A percentile compares a stretch with the other conserved stretches of the same genome.
These are phyloP conservation scores for Pterophyllum scalare DNA, from an alignment of 2,113 vertebrate species.

Conservation along the genomic window DNA sequence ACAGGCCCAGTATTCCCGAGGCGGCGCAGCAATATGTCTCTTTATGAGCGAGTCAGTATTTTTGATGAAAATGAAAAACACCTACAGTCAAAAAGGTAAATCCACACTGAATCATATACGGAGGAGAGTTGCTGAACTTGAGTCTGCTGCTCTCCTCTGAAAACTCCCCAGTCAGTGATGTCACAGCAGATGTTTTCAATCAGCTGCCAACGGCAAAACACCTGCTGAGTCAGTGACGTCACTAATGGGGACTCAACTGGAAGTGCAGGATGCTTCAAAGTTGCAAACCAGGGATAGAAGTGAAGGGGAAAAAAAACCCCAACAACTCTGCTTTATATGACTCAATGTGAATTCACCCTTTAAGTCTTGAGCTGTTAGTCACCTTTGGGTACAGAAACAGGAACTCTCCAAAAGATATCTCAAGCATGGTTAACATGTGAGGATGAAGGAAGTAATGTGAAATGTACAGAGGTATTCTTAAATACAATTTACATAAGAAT, in stretches of 20 bases:
- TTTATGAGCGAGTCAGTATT: conserved; percentile 14
- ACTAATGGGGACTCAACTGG: neutral
- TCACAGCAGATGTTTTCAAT: conserved; percentile 51
- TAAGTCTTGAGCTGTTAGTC: neutral
- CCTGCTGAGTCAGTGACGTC: conserved; percentile 50
- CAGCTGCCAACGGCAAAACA: conserved; percentile 43
- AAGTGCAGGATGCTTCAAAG: neutral
- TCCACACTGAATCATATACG: neutral
- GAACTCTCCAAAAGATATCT: neutral
- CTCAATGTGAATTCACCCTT: neutral
- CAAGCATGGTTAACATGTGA: neutral
- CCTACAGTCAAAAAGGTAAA: conserved; percentile 1
- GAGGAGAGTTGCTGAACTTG: conserved; percentile 9
- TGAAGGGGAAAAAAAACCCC: neutral
- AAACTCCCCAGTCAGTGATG: conserved; percentile 28
- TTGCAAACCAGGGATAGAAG: neutral
- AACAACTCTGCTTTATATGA: neutral
- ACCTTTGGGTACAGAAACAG: neutral
- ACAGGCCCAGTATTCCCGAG: conserved; percentile 28
- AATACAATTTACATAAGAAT: neutral
- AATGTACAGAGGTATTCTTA: neutral
- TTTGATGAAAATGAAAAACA: conserved; percentile 11
- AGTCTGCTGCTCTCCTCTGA: conserved; percentile 11
- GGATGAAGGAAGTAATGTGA: neutral
- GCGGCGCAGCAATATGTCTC: conserved; percentile 14